A percentile compares a stretch with the other conserved stretches of the same genome.
phyloP scores from a whole-genome alignment of 64 coral and sea anemone species.

The Orbicella faveolata region DNA sequence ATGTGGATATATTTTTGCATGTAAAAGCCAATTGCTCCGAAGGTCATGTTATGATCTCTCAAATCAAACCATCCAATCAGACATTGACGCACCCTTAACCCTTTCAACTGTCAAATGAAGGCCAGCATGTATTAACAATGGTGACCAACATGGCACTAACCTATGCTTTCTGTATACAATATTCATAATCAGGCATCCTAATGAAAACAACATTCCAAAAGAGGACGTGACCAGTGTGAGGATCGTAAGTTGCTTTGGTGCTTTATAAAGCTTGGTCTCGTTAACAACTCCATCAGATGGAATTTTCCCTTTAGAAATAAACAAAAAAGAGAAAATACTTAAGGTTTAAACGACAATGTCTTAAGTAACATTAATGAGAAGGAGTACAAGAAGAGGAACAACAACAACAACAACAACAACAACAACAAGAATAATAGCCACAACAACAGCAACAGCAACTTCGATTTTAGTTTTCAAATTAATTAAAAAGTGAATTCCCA shows the following conservation, averaged over 20 bases:
- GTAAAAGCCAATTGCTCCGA: too few species aligned
- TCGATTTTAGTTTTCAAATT: too few species aligned
- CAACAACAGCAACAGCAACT: too few species aligned
- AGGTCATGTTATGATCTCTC: too few species aligned
- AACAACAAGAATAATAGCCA: too few species aligned
- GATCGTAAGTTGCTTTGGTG: not conserved
- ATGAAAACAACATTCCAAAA: slow-evolving; percentile 21
- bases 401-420: not conserved
- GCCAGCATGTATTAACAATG: too few species aligned
- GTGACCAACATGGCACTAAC: not conserved
- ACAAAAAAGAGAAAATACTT: not conserved
- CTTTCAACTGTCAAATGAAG: too few species aligned
- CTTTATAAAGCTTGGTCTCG: not conserved
- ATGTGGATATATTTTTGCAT: too few species aligned
- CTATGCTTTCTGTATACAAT: slow-evolving; percentile 26
- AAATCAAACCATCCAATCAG: too few species aligned
- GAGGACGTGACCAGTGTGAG: not conserved
- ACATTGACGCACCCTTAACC: too few species aligned
- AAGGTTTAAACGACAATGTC: too few species aligned
- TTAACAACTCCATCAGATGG: slow-evolving; percentile 1
- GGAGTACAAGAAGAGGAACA: not conserved
- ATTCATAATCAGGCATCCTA: slow-evolving; percentile 2
- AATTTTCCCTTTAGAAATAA: slow-evolving; percentile 10
- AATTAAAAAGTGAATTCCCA: too few species aligned
- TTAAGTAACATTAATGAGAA: not conserved